Evolutionary conservation across 2,888 invertebrate species (phyloP).

Genomic region (Atethmia centrago): DNA sequence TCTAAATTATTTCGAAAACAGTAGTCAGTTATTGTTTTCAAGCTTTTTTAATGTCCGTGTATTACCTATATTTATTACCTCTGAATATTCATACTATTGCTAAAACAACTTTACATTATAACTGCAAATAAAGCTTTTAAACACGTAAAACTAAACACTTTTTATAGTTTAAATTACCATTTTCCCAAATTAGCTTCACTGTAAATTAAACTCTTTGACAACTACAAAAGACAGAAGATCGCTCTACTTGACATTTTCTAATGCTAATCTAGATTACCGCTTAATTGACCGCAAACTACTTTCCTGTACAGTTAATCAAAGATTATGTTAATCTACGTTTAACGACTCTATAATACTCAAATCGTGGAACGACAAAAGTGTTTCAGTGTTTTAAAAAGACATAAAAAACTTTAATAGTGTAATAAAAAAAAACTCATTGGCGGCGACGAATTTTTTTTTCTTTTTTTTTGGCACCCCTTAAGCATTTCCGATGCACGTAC

Average conservation of each 20-base stretch:
- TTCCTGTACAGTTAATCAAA: slow-evolving; percentile 42
- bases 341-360: slow-evolving; percentile 39
- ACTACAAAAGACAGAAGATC: slow-evolving; percentile 3
- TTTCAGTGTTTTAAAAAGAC: slow-evolving; percentile 60
- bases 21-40: neutral
- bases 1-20: neutral
- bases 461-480: slow-evolving; percentile 66
- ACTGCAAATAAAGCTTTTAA: slow-evolving; percentile 13
- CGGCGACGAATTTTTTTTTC: slow-evolving; percentile 50
- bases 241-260: neutral
- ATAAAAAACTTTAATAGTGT: slow-evolving; percentile 54
- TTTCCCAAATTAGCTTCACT: neutral
- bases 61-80: too few relatives aligned
- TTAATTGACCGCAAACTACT: slow-evolving; percentile 31
- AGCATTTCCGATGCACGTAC: slow-evolving; percentile 78
- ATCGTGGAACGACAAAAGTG: slow-evolving; percentile 46
- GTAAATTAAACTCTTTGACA: neutral
- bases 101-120: neutral
- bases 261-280: slow-evolving; percentile 25
- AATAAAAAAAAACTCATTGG: slow-evolving; percentile 52
- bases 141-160: slow-evolving; percentile 1
- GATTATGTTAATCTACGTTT: slow-evolving; percentile 52
- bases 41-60: neutral
- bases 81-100: slow-evolving; percentile 14
- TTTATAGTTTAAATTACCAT: slow-evolving; percentile 23